Evolutionary conservation across 2,113 vertebrate species (phyloP), one percentile per base, ranked within the genome.

Genomic region (Lutjanus erythropterus): DNA sequence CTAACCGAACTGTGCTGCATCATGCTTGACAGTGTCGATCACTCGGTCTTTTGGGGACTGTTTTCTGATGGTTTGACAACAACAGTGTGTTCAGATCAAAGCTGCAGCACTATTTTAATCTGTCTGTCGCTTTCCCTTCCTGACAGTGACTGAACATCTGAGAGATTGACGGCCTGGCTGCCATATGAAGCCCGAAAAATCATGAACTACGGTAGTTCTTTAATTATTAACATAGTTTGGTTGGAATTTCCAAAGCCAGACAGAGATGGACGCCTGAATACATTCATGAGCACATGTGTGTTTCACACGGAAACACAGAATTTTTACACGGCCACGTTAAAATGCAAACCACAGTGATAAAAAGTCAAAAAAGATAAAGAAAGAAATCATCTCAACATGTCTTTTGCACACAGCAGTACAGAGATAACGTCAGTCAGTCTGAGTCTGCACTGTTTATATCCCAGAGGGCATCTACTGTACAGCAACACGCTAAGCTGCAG

Each of bases 1-100:
- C 67, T 78, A 83, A 82, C 56, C 11, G 44, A 88, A 78, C 84
- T 66, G 64, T 86, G 91, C 90, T 89, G 90, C 83, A 91, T 94
- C 93, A 91, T 85, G 84, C 79, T 88, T 84, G 79, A 89, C 84
- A 67, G 27, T 56, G 65, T 73, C 53, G 66, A 89, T 87, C 85
- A 64, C 53, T 76, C 8, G 3, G 73, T 42, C 42, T 78, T 80
- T 66, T 29, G 76, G 71, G 67, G 80, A 66, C 23, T 33, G 16
- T 81, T 85, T n/a, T 85, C 72, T 86, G 83, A 83, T 81, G 53
- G 61, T 69, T 69, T 88, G 84, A 90, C 89, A 86, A 78, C 83
- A 85, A 79, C 55, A 71, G 21, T 62, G 70, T 72, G 61, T 70
- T 83, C 68, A 52, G 60, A 78, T 89, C 39, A 78, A 81, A 81